These are phyloP conservation scores for Spodoptera frugiperda DNA, from an alignment of 1,140 invertebrate genomes.

Conservation along the genomic window DNA sequence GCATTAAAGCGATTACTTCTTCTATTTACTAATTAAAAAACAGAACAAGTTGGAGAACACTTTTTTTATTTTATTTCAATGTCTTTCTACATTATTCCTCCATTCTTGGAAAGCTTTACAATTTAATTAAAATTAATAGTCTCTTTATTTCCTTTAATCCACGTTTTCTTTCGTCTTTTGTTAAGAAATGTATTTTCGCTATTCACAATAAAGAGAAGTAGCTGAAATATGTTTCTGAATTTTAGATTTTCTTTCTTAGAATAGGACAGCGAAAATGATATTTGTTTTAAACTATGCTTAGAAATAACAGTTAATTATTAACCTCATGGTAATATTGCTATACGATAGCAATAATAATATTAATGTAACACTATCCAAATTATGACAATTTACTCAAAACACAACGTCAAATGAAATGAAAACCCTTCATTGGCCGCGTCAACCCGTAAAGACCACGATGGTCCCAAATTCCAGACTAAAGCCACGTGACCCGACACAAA, in stretches of 20 bases:
- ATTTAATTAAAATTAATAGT: constrained; percentile 9
- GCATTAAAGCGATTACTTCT: too few species aligned
- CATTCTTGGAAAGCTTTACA: not conserved
- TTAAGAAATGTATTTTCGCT: not conserved
- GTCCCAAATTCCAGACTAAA: constrained; percentile 38
- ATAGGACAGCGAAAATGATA: too few species aligned
- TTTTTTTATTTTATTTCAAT: not conserved
- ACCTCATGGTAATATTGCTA: too few species aligned
- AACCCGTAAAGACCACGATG: constrained; percentile 45
- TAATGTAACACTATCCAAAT: too few species aligned
- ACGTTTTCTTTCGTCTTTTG: not conserved
- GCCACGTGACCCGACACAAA: constrained; percentile 58
- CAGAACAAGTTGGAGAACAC: not conserved
- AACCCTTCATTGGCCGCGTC: constrained; percentile 32
- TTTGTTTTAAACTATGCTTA: too few species aligned
- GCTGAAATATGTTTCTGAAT: too few species aligned
- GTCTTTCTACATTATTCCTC: not conserved
- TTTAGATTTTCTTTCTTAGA: too few species aligned
- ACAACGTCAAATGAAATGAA: not conserved
- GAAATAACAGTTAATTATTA: too few species aligned
- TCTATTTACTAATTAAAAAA: too few species aligned
- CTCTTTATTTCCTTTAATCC: not conserved
- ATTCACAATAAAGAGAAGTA: too few species aligned
- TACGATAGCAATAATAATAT: too few species aligned
- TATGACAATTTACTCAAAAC: too few species aligned